Conservation (phyloP, 1,140 invertebrate species). For the Daktulosphaira vitifoliae region DNA sequence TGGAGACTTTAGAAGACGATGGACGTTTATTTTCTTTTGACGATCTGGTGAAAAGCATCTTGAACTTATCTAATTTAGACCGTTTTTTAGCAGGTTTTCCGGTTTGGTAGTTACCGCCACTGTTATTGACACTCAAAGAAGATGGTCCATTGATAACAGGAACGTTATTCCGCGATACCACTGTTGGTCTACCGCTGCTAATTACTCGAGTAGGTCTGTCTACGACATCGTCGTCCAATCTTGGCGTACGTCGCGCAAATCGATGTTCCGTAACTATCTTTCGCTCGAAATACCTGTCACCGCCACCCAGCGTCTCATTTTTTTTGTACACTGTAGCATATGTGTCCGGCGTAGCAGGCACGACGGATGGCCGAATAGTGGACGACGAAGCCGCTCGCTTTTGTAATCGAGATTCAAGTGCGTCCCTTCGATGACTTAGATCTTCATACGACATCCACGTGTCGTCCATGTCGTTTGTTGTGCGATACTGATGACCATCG, state of each 20-base stretch:
- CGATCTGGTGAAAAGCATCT: slow-evolving; percentile 15
- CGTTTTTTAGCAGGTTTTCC: slow-evolving; percentile 16
- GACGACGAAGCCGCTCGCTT: slow-evolving; percentile 46
- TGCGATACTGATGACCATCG: slow-evolving; percentile 52
- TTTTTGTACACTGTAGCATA: slow-evolving; percentile 34
- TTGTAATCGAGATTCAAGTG: slow-evolving; percentile 57
- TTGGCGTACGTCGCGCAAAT: slow-evolving; percentile 15
- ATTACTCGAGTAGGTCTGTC: not conserved
- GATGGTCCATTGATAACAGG: not conserved
- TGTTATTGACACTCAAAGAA: not conserved
- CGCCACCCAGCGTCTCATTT: slow-evolving; percentile 37
- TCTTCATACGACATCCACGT: slow-evolving; percentile 44
- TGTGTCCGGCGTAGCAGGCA: not conserved
- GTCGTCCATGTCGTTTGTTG: slow-evolving; percentile 47
- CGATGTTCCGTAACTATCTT: slow-evolving; percentile 29
- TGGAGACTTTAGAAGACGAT: not conserved
- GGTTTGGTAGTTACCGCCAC: not conserved
- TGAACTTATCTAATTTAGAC: slow-evolving; percentile 23
- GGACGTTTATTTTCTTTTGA: slow-evolving; percentile 27
- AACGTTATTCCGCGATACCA: slow-evolving; percentile 18
- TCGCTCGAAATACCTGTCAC: slow-evolving; percentile 42
- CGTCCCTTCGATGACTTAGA: slow-evolving; percentile 59
- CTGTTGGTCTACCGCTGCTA: not conserved
- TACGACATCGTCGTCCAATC: not conserved
- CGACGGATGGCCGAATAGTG: slow-evolving; percentile 38